Evolutionary conservation across 2,797 vertebrate species (phyloP).

Genomic region (Anguilla megastoma): DNA sequence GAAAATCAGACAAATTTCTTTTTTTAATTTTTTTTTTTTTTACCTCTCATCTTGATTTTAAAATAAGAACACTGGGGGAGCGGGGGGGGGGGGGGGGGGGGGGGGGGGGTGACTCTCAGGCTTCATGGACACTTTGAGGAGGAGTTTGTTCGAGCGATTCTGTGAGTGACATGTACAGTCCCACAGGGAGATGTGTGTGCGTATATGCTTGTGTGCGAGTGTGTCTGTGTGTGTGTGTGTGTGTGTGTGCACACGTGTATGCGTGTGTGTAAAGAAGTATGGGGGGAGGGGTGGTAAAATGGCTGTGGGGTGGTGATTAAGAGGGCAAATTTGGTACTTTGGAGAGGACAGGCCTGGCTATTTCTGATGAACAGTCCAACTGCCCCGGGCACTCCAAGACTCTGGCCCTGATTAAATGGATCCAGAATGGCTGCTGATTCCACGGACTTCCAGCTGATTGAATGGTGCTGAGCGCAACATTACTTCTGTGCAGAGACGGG

Average conservation of each 20-base stretch:
- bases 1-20: not conserved
- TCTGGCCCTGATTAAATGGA: conserved; percentile 20
- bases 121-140: not conserved
- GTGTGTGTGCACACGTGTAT: too few relatives aligned
- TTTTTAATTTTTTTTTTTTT: not conserved
- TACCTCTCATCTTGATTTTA: not conserved
- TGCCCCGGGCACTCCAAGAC: not conserved
- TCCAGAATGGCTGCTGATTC: conserved; percentile 2
- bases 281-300: not conserved
- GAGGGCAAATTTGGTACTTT: not conserved
- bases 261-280: not conserved
- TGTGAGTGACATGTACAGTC: too few relatives aligned
- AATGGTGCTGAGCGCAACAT: conserved; percentile 2
- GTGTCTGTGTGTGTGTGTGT: not conserved
- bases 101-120: too few relatives aligned
- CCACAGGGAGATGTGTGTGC: too few relatives aligned
- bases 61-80: not conserved
- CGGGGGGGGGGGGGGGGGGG: too few relatives aligned
- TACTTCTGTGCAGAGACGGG: not conserved
- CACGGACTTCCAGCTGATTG: conserved; percentile 16
- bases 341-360: not conserved
- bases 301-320: not conserved
- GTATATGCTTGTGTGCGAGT: too few relatives aligned
- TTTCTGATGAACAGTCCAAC: not conserved
- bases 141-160: not conserved